Evolutionary conservation across 2,113 vertebrate genomes (phyloP).

Genomic region (Jaculus jaculus): DNA sequence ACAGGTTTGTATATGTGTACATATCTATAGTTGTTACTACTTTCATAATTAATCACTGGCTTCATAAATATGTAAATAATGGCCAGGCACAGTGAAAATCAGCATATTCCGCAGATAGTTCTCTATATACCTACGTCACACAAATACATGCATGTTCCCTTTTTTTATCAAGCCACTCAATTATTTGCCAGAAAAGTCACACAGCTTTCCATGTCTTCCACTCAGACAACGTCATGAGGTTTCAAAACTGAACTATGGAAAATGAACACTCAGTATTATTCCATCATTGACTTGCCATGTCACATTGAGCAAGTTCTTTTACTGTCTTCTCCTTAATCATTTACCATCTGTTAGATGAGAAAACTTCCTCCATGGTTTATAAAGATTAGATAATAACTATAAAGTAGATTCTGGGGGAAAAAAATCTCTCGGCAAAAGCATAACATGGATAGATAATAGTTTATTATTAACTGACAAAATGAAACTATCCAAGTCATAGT

Average conservation of each 20-base stretch:
- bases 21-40: neutral
- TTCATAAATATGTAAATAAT: neutral
- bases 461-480: constrained; percentile 77
- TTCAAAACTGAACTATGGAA: constrained; percentile 28
- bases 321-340: constrained; percentile 79
- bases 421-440: constrained; percentile 68
- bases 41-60: constrained; percentile 27
- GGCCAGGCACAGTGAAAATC: neutral
- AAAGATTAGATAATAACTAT: constrained; percentile 81
- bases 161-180: neutral
- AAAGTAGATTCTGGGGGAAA: constrained; percentile 60
- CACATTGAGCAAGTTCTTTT: constrained; percentile 61
- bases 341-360: constrained; percentile 74
- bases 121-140: neutral
- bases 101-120: neutral
- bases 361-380: constrained; percentile 76
- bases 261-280: constrained; percentile 41
- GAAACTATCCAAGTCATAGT: constrained; percentile 35
- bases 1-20: neutral
- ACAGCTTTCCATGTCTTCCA: neutral
- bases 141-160: neutral
- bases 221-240: neutral
- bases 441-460: constrained; percentile 70
- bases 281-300: constrained; percentile 15
- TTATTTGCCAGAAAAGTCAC: neutral